A percentile compares a stretch with the other conserved stretches of the same genome.
Evolutionary conservation across 1,140 invertebrate genomes (phyloP).

Genomic region (Portunus trituberculatus): DNA sequence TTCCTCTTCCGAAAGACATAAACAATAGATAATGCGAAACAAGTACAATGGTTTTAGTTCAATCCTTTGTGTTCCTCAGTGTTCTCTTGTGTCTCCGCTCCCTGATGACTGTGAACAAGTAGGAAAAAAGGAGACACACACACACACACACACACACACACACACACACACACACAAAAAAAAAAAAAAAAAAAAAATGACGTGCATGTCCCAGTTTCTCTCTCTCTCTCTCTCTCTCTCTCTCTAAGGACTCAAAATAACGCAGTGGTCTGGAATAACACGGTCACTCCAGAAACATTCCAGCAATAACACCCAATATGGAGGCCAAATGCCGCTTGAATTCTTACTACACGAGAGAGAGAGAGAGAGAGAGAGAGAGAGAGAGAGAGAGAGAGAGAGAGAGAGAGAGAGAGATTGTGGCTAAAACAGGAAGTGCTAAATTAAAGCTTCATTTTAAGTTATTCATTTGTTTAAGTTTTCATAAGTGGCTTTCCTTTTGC

Average conservation of each 20-base stretch:
- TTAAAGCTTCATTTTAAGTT: background rate
- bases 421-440: background rate
- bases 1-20: too few species aligned
- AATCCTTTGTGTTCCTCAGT: too few species aligned
- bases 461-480: background rate
- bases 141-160: too few species aligned
- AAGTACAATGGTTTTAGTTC: too few species aligned
- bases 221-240: too few species aligned
- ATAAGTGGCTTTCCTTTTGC: background rate
- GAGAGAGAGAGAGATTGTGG: background rate
- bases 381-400: constrained; percentile 41
- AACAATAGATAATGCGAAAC: too few species aligned
- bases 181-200: too few species aligned
- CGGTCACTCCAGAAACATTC: background rate
- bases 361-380: constrained; percentile 41
- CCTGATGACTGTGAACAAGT: too few species aligned
- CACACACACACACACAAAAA: too few species aligned
- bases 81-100: too few species aligned
- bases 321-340: background rate
- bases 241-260: background rate
- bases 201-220: too few species aligned
- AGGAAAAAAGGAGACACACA: too few species aligned
- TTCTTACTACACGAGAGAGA: background rate
- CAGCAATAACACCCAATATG: background rate
- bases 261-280: background rate